A percentile compares a stretch with the other conserved stretches of the same genome.
These are phyloP conservation scores for Agriopis leucophaearia DNA, from an alignment of 2,888 invertebrate genomes.

Conservation along the genomic window DNA sequence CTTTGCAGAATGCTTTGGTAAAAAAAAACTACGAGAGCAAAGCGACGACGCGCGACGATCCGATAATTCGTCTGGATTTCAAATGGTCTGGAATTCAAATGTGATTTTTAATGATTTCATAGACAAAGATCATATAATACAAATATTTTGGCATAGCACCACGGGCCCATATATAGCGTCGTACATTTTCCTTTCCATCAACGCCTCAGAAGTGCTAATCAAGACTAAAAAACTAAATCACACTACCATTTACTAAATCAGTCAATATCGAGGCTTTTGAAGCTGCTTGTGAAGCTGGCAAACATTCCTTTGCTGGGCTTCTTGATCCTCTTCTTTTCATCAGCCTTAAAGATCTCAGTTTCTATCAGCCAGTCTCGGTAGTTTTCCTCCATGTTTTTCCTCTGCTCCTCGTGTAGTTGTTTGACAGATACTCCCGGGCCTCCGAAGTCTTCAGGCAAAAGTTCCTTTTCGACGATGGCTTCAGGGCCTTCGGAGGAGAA, in stretches of 20 bases:
- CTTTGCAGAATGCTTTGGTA: not conserved
- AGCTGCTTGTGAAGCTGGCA: constrained; percentile 80
- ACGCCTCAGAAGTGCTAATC: constrained; percentile 5
- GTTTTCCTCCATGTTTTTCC: constrained; percentile 84
- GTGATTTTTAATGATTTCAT: not conserved
- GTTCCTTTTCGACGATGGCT: constrained; percentile 75
- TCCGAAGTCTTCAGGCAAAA: constrained; percentile 87
- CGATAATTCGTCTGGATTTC: not conserved
- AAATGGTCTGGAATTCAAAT: not conserved
- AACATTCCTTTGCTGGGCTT: constrained; percentile 82
- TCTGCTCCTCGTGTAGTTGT: constrained; percentile 85
- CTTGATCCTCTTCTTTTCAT: constrained; percentile 80
- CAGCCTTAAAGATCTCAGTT: constrained; percentile 84
- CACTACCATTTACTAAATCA: constrained; percentile 54
- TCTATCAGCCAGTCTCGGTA: constrained; percentile 88
- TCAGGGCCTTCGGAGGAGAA: constrained; percentile 85
- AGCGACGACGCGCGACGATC: not conserved
- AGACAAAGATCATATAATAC: not conserved
- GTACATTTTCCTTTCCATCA: not conserved
- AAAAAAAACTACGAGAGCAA: not conserved
- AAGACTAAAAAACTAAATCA: constrained; percentile 15
- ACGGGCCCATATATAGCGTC: not conserved
- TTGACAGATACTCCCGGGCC: constrained; percentile 85
- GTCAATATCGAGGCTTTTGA: constrained; percentile 82
- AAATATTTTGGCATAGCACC: not conserved